Base-by-base conservation (phyloP, 2,113 vertebrate genomes). In the Passer montanus region DNA sequence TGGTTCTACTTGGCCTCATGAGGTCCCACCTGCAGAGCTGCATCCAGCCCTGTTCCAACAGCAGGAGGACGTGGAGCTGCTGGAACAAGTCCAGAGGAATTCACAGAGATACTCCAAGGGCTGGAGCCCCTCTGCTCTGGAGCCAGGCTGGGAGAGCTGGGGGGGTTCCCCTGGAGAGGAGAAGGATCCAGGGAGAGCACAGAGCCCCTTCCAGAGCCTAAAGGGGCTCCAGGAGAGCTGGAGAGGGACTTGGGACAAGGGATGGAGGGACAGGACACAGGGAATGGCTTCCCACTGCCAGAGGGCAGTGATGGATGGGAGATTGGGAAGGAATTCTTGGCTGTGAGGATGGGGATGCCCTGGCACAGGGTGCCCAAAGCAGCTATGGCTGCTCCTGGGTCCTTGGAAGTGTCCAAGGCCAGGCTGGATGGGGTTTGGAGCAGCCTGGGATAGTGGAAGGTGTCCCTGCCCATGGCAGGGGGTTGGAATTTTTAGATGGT, bases 371-470 rank as follows among this genome's bases (percentile, higher is more conserved):
- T 78, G 0, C 4, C 56, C 56, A 63, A 66, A 49, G 58, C 4
- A 72, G 16, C 30, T 70, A n/a, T 55, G 41, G 56, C 74, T 78
- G 47, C 8, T 11, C 46, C 66, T 83, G 55, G 15, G 55, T 63
- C 24, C 30, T 30, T 72, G 66, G 24, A 0, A 72, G 3, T 56
- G 41, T 41, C 16, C 47, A 11, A 70, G n/a, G 41, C 49, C 41
- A 21, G 49, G 24, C 0, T 63, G 56, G 44, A 76, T 0, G 0
- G 7, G 10, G 5, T 4, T 53, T 28, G 39, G 14, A 73, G 0
- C 50, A 33, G 0, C 2, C 10, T 66, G 35, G 27, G 2, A 1
- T 0, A 14, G 27, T 44, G 59, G 27, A 0, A 74, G 9, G 0
- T 66, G 50, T 66, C 22, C 22, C 44, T 58, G 31, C 11, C 19